Conservation (phyloP, 2,888 invertebrate species). For the Stegana nigrithorax region DNA sequence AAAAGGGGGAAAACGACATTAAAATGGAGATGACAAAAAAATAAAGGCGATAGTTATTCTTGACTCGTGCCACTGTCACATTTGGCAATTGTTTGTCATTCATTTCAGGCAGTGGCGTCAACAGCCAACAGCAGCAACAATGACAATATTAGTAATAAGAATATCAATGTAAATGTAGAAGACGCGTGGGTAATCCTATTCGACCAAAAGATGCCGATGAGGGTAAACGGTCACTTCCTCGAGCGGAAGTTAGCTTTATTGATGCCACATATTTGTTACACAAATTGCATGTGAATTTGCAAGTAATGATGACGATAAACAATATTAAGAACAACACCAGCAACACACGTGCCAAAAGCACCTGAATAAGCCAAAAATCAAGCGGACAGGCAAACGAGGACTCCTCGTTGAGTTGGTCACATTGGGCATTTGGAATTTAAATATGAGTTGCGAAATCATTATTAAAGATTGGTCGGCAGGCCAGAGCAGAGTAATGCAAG, state of each 20-base stretch:
- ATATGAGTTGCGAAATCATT: too few relatives aligned
- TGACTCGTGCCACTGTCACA: conserved; percentile 5
- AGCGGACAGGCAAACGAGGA: background rate
- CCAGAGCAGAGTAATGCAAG: too few relatives aligned
- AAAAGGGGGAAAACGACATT: background rate
- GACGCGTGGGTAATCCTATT: background rate
- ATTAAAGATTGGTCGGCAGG: too few relatives aligned
- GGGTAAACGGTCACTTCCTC: too few relatives aligned
- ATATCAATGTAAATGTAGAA: too few relatives aligned
- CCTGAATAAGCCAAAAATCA: background rate
- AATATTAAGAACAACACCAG: background rate
- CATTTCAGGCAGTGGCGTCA: conserved; percentile 2
- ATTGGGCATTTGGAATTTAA: background rate
- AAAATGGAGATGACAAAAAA: background rate
- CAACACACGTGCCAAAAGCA: background rate
- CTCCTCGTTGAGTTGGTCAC: background rate
- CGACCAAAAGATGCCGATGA: too few relatives aligned
- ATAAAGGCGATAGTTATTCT: background rate
- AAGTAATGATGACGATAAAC: background rate
- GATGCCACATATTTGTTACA: conserved; percentile 9
- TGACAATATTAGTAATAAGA: too few relatives aligned
- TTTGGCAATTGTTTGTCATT: conserved; percentile 18
- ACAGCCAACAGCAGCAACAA: background rate
- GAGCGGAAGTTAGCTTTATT: conserved; percentile 11
- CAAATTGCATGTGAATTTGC: conserved; percentile 16